Evolutionary conservation across 2,888 invertebrate genomes (phyloP), one percentile per base, ranked within the genome.

Genomic region (Coremacera marginata): DNA sequence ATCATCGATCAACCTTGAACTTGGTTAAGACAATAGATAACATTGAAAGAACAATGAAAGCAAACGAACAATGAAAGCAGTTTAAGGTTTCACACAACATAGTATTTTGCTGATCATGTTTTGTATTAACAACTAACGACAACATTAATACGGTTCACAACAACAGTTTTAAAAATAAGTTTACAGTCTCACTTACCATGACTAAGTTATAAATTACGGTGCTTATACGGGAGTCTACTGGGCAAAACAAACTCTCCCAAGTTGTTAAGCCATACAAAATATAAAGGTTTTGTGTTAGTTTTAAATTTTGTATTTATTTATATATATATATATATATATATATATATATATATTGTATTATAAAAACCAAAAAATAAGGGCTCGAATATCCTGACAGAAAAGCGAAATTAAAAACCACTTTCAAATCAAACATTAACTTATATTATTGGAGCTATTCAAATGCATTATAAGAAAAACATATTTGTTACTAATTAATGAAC

Each of bases 211-310:
- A 44, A 44, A 44, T 11, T 44, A 44, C 44, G 44, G 44, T 44
- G 44, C 44, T 44, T 44, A 44, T 44, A 44, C 44, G 44, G 44
- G 44, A 14, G 44, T 11, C 19, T 55, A 25, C 19, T 67, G 31
- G 14, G 11, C 34, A 74, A 37, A 55, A 37, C 31, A 67, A 63
- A 51, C 25, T 51, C 22, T 49, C 68, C 44, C 68, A 51, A 27
- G 51, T 68, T 68, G 68, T 68, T 37, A 49, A 68, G 68, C 68
- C 68, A 68, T 68, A 68, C 9, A 68, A 49, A 49, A 22, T 68
- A 9, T 31, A 68, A 68, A 68, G 68, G 68, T 68, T 68, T 68
- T 68, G 68, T 68, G 68, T 68, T 68, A 68, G 68, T 49, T 31
- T 68, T 68, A 68, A 68, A 68, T 68, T 51, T 68, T 68, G 16